Evolutionary conservation across 1,140 invertebrate genomes (phyloP), one percentile per base, ranked within the genome.

Genomic region (Zaprionus nigranus): DNA sequence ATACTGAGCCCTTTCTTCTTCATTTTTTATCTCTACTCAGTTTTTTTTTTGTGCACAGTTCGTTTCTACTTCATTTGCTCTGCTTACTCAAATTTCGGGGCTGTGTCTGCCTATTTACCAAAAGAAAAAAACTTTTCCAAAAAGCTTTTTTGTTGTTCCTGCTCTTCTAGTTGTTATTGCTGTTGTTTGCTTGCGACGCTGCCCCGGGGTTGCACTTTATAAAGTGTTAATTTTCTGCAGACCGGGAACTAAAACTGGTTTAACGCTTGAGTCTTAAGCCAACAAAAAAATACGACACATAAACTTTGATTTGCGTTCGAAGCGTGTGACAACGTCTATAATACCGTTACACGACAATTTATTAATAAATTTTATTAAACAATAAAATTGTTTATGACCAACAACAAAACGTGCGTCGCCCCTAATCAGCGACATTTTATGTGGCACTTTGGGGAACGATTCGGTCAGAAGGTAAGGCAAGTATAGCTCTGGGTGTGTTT

Each of bases 341-440:
- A 57, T 66, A 20, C 82, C 84, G 70, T 62, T 82, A 86, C 64
- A 74, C 65, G 51, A 51, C 59, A 75, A 73, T 87, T 78, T 87
- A 87, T 87, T 88, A 88, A 87, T 87, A 87, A 60, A 73, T 87
- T 87, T 87, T 87, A 87, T 88, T 73, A 81, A 81, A 76, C 84
- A 72, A 87, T 87, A 84, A 88, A 87, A 81, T 63, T 20, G 73
- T 88, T 84, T 87, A 87, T 75, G 77, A 61, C 26, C 57, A 66
- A 36, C 58, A 60, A 62, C 62, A 69, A 76, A 75, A 85, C 79
- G 85, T 75, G 73, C 67, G 54, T 75, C 69, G 36, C 62, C 40
- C 54, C 75, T 66, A 88, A 88, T 90, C 78, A 90, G 67, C 60
- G 83, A 85, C 75, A 85, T 88, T 87, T 87, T 84, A 87, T 84